Evolutionary conservation across 1,140 invertebrate genomes (phyloP).

Genomic region (Drosophila persimilis): DNA sequence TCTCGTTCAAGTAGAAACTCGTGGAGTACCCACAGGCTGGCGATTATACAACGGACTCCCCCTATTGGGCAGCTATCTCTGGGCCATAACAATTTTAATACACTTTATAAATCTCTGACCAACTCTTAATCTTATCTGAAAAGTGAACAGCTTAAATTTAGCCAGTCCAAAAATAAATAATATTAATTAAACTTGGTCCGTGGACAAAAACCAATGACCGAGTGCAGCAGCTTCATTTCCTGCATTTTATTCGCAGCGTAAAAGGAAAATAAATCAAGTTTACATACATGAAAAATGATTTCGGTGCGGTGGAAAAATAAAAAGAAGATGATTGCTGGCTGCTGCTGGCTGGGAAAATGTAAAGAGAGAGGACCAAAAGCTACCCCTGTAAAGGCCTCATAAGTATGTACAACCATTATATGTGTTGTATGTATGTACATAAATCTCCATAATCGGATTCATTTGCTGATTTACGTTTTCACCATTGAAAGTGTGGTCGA

Average conservation of each 20-base stretch:
- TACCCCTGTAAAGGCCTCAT: neutral
- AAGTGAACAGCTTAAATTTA: constrained; percentile 15
- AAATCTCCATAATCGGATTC: constrained; percentile 46
- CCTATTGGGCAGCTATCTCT: neutral
- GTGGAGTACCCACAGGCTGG: no score
- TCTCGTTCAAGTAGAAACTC: no score
- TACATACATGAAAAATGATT: constrained; percentile 50
- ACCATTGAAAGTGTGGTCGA: constrained; percentile 19
- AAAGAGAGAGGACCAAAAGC: constrained; percentile 10
- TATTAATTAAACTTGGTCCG: constrained; percentile 6
- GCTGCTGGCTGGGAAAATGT: constrained; percentile 2
- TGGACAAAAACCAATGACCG: constrained; percentile 1
- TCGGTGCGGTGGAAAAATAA: neutral
- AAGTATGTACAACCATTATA: neutral
- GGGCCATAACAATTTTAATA: neutral
- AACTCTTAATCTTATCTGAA: constrained; percentile 19
- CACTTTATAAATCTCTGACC: neutral
- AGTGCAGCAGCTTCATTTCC: constrained; percentile 28
- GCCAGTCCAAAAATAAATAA: constrained; percentile 20
- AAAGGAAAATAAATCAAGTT: constrained; percentile 50
- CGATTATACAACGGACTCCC: no score
- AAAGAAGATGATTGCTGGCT: constrained; percentile 35
- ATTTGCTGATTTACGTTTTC: constrained; percentile 50
- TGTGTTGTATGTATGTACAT: neutral
- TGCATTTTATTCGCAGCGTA: constrained; percentile 22